Conservation (phyloP, 2,888 invertebrate species). For the Cheilosia urbana region DNA sequence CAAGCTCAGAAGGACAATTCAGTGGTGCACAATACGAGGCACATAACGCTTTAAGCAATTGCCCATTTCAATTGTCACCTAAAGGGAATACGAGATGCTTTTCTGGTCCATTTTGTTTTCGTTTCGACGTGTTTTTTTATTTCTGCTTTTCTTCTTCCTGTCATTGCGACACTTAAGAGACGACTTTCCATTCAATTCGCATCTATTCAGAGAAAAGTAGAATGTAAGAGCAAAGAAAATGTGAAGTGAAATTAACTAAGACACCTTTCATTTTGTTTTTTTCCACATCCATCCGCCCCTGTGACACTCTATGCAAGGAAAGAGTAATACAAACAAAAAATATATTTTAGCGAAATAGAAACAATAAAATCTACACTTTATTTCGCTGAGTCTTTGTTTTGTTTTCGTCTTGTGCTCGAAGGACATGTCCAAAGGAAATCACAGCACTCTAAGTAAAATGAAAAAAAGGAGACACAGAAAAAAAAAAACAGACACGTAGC, state of each 20-base stretch:
- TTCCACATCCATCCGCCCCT: constrained; percentile 4
- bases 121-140: constrained; percentile 5
- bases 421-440: constrained; percentile 74
- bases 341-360: constrained; percentile 55
- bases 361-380: constrained; percentile 74
- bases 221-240: constrained; percentile 55
- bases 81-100: constrained; percentile 67
- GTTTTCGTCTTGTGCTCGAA: constrained; percentile 51
- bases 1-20: constrained; percentile 58
- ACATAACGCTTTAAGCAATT: constrained; percentile 69
- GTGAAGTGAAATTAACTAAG: constrained; percentile 74
- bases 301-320: constrained; percentile 44
- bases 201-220: constrained; percentile 40
- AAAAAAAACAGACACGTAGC: constrained; percentile 2
- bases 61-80: constrained; percentile 75
- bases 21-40: constrained; percentile 56
- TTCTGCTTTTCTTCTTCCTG: constrained; percentile 45
- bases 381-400: constrained; percentile 64
- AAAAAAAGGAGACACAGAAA: constrained; percentile 27
- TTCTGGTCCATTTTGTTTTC: constrained; percentile 47
- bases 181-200: constrained; percentile 68
- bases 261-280: constrained; percentile 56
- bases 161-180: constrained; percentile 70
- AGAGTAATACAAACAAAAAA: constrained; percentile 12
- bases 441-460: constrained; percentile 62